Conservation (phyloP, 1,140 invertebrate genomes). For the Tetramorium parvispinum region DNA sequence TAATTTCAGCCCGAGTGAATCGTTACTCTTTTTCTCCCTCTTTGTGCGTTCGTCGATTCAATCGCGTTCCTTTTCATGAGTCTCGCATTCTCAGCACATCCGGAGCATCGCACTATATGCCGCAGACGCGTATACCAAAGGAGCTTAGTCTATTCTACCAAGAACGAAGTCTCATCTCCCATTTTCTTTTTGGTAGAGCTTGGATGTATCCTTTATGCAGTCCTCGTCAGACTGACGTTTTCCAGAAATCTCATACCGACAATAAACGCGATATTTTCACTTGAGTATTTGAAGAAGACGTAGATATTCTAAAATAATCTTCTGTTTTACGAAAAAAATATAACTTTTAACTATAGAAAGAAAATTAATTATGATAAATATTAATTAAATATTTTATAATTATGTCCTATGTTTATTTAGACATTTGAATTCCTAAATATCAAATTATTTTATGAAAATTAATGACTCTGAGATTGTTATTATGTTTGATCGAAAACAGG, state of each 20-base stretch:
- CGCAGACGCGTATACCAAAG: conserved; percentile 9
- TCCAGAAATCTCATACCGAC: conserved; percentile 37
- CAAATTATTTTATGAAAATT: neutral
- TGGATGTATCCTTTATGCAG: neutral
- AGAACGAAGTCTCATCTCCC: neutral
- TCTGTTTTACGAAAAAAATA: neutral
- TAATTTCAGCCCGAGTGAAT: conserved; percentile 33
- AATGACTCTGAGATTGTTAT: neutral
- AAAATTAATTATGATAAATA: neutral
- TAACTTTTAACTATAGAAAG: neutral
- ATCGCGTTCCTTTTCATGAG: neutral
- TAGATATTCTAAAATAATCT: neutral
- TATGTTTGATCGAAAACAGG: neutral
- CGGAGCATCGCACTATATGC: neutral
- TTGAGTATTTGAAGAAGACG: neutral
- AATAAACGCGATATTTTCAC: neutral
- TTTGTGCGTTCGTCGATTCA: conserved; percentile 6
- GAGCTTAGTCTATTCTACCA: neutral
- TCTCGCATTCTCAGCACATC: neutral
- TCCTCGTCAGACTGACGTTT: conserved; percentile 1
- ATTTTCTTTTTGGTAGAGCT: neutral
- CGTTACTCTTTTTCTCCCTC: neutral
- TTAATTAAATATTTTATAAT: neutral
- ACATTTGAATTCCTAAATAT: neutral
- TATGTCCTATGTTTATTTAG: neutral